Evolutionary conservation across 2,888 invertebrate genomes (phyloP).

Genomic region (Melanophora roralis): DNA sequence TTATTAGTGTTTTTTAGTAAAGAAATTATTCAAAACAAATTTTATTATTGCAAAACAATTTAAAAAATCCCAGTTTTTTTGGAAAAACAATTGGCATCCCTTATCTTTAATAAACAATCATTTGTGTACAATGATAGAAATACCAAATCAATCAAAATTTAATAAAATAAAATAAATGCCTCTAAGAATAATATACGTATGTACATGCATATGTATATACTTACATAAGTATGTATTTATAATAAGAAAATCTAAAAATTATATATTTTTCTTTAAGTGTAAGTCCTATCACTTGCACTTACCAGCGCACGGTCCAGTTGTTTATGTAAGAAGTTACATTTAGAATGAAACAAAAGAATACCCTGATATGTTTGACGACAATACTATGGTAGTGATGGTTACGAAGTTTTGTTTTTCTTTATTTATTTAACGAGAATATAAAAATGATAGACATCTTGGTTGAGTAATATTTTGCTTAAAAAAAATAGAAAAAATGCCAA

Average conservation of each 20-base stretch:
- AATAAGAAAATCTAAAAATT: background rate
- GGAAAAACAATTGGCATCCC: too few relatives aligned
- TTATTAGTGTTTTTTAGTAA: too few relatives aligned
- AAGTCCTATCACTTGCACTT: background rate
- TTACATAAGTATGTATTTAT: too few relatives aligned
- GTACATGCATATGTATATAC: too few relatives aligned
- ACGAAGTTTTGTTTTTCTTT: slow-evolving; percentile 22
- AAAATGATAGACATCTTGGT: background rate
- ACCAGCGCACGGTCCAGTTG: background rate
- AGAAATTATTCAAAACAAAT: too few relatives aligned
- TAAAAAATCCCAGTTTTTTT: too few relatives aligned
- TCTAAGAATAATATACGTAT: slow-evolving; percentile 11
- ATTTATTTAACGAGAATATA: background rate
- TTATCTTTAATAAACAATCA: too few relatives aligned
- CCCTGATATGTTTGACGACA: background rate
- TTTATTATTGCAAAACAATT: too few relatives aligned
- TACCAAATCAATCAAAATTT: slow-evolving; percentile 6
- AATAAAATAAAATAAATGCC: slow-evolving; percentile 1
- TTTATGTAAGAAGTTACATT: slow-evolving; percentile 14
- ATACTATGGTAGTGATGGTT: background rate
- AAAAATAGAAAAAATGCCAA: slow-evolving; percentile 42
- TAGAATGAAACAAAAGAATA: slow-evolving; percentile 6
- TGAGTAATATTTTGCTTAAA: slow-evolving; percentile 26
- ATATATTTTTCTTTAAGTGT: background rate
- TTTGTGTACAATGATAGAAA: background rate